Conservation (phyloP, 2,888 invertebrate species). For the Byasa hedistus region DNA sequence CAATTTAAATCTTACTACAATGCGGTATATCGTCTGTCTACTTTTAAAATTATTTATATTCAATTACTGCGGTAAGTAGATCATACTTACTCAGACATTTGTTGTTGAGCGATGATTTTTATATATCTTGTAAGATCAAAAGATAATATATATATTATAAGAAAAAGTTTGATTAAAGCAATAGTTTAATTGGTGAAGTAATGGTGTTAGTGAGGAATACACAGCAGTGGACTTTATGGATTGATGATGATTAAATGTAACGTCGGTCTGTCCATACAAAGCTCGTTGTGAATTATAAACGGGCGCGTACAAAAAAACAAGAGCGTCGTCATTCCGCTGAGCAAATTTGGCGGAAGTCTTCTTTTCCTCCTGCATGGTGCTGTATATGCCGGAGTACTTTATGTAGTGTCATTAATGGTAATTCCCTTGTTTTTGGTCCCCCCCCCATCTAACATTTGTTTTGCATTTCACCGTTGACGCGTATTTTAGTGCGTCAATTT, state of each 20-base stretch:
- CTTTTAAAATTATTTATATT: too few relatives aligned
- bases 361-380: conserved; percentile 58
- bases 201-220: too few relatives aligned
- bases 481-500: conserved; percentile 5
- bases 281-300: conserved; percentile 59
- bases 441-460: conserved; percentile 7
- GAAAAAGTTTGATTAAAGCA: too few relatives aligned
- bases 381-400: conserved; percentile 51
- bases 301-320: conserved; percentile 76
- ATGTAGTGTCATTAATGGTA: conserved; percentile 44
- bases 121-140: too few relatives aligned
- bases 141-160: too few relatives aligned
- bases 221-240: too few relatives aligned
- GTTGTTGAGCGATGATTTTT: too few relatives aligned
- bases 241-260: background rate
- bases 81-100: too few relatives aligned
- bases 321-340: conserved; percentile 78
- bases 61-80: too few relatives aligned
- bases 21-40: too few relatives aligned
- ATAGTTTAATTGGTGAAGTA: too few relatives aligned
- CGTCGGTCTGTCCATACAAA: conserved; percentile 50
- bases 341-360: conserved; percentile 78
- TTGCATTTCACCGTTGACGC: conserved; percentile 14
- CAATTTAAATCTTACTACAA: too few relatives aligned
- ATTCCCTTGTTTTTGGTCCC: conserved; percentile 36